A percentile compares a stretch with the other conserved stretches of the same genome.
These are phyloP conservation scores for Saturnia japonica DNA, from an alignment of 2,888 invertebrate genomes.

Conservation along the genomic window DNA sequence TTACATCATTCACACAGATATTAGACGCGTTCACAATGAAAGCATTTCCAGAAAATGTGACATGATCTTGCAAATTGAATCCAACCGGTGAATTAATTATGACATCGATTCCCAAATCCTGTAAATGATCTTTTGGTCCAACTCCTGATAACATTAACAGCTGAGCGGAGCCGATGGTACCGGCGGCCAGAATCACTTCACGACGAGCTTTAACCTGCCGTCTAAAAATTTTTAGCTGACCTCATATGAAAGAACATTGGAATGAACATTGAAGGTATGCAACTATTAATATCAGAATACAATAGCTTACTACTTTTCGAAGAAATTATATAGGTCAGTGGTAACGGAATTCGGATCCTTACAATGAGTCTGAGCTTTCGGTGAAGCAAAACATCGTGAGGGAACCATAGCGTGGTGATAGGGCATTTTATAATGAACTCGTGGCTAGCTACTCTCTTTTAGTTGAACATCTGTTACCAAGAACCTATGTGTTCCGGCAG, in stretches of 20 bases:
- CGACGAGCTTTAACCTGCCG: constrained; percentile 81
- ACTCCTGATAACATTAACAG: constrained; percentile 92
- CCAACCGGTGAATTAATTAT: constrained; percentile 88
- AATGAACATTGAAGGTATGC: too few species aligned
- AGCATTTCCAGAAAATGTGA: constrained; percentile 86
- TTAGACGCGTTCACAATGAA: constrained; percentile 86
- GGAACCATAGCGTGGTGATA: too few species aligned
- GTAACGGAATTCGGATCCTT: too few species aligned
- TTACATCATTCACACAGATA: constrained; percentile 85
- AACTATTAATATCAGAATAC: too few species aligned
- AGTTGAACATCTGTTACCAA: too few species aligned
- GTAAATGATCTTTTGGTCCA: constrained; percentile 85
- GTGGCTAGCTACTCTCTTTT: too few species aligned
- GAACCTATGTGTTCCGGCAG: too few species aligned
- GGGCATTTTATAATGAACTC: too few species aligned
- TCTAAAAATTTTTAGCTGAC: constrained; percentile 41
- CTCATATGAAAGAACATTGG: neutral
- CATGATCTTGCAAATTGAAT: constrained; percentile 91
- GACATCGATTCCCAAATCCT: constrained; percentile 81
- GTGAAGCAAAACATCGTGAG: too few species aligned
- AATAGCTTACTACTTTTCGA: too few species aligned
- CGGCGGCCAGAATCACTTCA: constrained; percentile 91
- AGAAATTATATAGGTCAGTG: too few species aligned
- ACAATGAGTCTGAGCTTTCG: too few species aligned
- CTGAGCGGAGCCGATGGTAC: constrained; percentile 92